Percentiles rank a stretch among this genome's conserved stretches.
These are phyloP conservation scores for Drosophila neonasuta DNA, from an alignment of 2,888 invertebrate genomes.

Conservation along the genomic window DNA sequence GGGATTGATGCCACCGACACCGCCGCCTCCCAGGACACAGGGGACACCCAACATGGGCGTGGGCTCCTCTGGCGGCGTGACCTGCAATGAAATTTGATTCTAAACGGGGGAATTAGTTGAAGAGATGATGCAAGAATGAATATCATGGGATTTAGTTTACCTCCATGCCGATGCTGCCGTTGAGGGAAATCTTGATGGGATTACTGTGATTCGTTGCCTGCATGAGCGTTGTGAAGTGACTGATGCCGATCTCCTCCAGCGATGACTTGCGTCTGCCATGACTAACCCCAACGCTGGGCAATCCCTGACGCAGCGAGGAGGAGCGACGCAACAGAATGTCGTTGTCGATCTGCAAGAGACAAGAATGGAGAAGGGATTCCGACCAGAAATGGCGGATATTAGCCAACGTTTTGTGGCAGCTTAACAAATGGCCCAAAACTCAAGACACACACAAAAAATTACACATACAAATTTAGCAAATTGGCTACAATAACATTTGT, in stretches of 20 bases:
- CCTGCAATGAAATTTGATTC: slow-evolving; percentile 82
- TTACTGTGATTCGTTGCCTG: slow-evolving; percentile 87
- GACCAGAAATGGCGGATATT: slow-evolving; percentile 40
- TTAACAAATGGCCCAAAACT: slow-evolving; percentile 34
- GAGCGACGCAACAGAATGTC: slow-evolving; percentile 92
- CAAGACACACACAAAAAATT: slow-evolving; percentile 45
- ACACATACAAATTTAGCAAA: slow-evolving; percentile 64
- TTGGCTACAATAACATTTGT: slow-evolving; percentile 43
- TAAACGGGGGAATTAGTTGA: slow-evolving; percentile 19
- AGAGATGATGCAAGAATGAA: not conserved
- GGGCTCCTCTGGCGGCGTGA: slow-evolving; percentile 87
- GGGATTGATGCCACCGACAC: slow-evolving; percentile 81
- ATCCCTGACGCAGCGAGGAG: slow-evolving; percentile 91
- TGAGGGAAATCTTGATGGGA: slow-evolving; percentile 92
- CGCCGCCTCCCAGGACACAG: slow-evolving; percentile 76
- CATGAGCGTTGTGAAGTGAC: slow-evolving; percentile 88
- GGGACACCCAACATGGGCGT: slow-evolving; percentile 81
- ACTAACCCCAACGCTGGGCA: slow-evolving; percentile 85
- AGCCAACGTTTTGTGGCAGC: slow-evolving; percentile 17
- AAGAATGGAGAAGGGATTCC: slow-evolving; percentile 22
- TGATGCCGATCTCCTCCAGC: slow-evolving; percentile 92
- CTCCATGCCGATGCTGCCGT: slow-evolving; percentile 93
- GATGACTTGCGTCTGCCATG: slow-evolving; percentile 89
- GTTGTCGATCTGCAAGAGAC: slow-evolving; percentile 84
- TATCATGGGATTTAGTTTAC: slow-evolving; percentile 66